These are phyloP conservation scores for Drosophila quinaria DNA, from an alignment of 2,888 invertebrate genomes.

Conservation along the genomic window DNA sequence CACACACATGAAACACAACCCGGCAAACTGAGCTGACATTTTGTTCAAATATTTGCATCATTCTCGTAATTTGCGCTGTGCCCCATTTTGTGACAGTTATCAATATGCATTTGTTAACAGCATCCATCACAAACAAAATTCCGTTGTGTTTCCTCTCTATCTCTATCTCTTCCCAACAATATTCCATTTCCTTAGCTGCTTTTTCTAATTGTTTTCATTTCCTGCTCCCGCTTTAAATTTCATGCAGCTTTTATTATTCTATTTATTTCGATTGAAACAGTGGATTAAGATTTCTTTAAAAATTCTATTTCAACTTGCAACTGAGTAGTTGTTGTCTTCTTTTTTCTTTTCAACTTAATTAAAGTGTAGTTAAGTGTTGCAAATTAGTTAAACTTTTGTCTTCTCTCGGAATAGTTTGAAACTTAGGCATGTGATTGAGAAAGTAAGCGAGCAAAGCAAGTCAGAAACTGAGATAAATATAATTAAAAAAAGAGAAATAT, in stretches of 20 bases:
- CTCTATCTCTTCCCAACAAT: background rate
- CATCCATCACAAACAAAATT: slow-evolving; percentile 5
- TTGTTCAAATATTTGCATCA: slow-evolving; percentile 37
- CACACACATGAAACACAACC: background rate
- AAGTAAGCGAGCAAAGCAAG: background rate
- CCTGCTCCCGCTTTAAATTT: slow-evolving; percentile 1
- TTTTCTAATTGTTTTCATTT: slow-evolving; percentile 11
- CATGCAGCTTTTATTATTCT: background rate
- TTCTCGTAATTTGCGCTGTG: slow-evolving; percentile 32
- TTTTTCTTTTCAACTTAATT: background rate
- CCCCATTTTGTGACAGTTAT: slow-evolving; percentile 25
- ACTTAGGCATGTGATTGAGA: background rate
- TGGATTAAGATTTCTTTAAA: background rate
- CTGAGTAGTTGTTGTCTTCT: background rate
- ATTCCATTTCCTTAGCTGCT: slow-evolving; percentile 16
- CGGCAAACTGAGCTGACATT: slow-evolving; percentile 21
- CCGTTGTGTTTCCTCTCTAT: background rate
- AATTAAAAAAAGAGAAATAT: background rate
- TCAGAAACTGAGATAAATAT: background rate
- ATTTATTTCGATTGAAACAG: slow-evolving; percentile 1
- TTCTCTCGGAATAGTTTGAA: background rate
- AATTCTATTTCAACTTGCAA: slow-evolving; percentile 1
- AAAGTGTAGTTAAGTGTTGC: slow-evolving; percentile 1
- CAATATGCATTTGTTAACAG: slow-evolving; percentile 25
- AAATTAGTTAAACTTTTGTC: slow-evolving; percentile 8